These are phyloP conservation scores for Lepidonotus clava DNA, from an alignment of 2,888 invertebrate genomes.

Conservation along the genomic window DNA sequence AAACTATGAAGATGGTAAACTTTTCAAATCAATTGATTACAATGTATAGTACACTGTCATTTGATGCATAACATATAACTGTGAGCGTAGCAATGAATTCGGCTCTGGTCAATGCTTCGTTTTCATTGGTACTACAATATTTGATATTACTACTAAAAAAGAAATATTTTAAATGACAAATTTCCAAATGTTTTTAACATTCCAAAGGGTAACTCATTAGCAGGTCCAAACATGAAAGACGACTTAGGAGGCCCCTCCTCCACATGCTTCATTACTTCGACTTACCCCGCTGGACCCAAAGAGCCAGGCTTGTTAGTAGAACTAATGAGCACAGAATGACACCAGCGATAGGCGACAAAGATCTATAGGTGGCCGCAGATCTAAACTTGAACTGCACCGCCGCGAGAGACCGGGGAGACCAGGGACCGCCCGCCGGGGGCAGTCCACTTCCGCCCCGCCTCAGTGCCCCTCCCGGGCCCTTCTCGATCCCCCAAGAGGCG, in stretches of 20 bases:
- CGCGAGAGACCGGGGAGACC: background rate
- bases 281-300: too few relatives aligned
- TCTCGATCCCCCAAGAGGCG: background rate
- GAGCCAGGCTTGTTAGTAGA: constrained; percentile 11
- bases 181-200: background rate
- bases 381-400: background rate
- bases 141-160: too few relatives aligned
- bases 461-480: background rate
- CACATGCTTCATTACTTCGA: too few relatives aligned
- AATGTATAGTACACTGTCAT: too few relatives aligned
- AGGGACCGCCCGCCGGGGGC: background rate
- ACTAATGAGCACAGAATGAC: background rate
- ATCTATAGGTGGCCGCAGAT: background rate
- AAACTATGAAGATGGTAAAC: too few relatives aligned
- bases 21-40: too few relatives aligned
- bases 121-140: too few relatives aligned
- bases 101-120: too few relatives aligned
- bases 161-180: too few relatives aligned
- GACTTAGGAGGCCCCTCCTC: too few relatives aligned
- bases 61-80: too few relatives aligned
- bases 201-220: background rate
- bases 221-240: background rate
- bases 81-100: too few relatives aligned
- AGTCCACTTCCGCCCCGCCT: constrained; percentile 13
- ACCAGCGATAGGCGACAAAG: constrained; percentile 6